Conservation (phyloP, 2,888 invertebrate genomes). For the Amphipyra tragopoginis region DNA sequence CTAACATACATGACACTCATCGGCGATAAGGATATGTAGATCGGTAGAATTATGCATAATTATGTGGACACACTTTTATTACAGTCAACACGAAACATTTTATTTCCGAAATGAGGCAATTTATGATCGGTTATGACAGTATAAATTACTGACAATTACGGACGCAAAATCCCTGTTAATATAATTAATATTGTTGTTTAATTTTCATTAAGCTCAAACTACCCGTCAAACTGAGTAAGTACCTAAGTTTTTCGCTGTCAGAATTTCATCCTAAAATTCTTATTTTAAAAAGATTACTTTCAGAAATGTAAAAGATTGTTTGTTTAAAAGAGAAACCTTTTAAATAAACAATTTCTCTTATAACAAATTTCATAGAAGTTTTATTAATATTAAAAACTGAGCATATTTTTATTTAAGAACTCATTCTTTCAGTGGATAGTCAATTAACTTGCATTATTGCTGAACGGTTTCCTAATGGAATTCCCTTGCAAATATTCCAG, state of each 20-base stretch:
- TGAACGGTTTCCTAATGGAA: slow-evolving; percentile 56
- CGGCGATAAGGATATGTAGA: too few species aligned
- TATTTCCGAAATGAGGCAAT: too few species aligned
- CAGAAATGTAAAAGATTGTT: too few species aligned
- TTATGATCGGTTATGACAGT: too few species aligned
- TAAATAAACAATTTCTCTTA: not conserved
- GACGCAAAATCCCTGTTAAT: too few species aligned
- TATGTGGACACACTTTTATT: too few species aligned
- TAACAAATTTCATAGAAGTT: slow-evolving; percentile 1
- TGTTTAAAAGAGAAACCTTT: slow-evolving; percentile 5
- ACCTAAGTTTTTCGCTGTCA: too few species aligned
- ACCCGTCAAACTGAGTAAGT: not conserved
- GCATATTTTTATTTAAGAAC: slow-evolving; percentile 37
- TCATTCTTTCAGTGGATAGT: slow-evolving; percentile 32
- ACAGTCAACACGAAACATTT: too few species aligned
- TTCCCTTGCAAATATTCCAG: slow-evolving; percentile 59
- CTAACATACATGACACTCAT: too few species aligned
- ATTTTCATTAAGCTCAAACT: not conserved
- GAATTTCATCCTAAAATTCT: not conserved
- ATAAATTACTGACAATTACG: not conserved
- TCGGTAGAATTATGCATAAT: too few species aligned
- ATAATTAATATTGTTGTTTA: too few species aligned
- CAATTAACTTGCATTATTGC: slow-evolving; percentile 58
- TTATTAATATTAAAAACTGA: slow-evolving; percentile 7
- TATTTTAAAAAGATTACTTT: not conserved